phyloP scores from a whole-genome alignment of 1,140 invertebrate species.

The Diachasmimorpha longicaudata region DNA sequence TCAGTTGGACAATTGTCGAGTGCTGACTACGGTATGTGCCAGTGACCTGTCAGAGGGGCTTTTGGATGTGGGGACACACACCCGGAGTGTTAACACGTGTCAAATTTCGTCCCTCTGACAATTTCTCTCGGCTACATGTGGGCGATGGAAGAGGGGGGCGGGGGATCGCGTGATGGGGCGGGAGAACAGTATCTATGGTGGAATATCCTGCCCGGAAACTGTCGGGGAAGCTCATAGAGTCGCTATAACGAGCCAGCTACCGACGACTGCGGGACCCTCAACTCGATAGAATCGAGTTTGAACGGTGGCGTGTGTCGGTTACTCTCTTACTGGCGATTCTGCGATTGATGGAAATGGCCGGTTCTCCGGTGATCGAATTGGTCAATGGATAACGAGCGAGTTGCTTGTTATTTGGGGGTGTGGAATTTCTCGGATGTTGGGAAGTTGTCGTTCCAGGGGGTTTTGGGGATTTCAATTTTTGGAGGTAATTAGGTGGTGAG shows the following conservation, averaged over 20 bases:
- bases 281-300: neutral
- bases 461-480: no score
- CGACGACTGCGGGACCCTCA: neutral
- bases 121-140: neutral
- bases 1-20: neutral
- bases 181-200: neutral
- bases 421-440: neutral
- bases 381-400: slow-evolving; percentile 18
- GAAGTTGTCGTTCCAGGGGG: no score
- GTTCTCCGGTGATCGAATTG: slow-evolving; percentile 4
- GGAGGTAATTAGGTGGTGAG: no score
- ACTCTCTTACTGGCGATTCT: neutral
- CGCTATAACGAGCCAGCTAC: neutral
- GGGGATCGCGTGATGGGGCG: neutral
- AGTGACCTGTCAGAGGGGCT: neutral
- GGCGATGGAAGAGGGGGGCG: neutral
- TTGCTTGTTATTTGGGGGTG: neutral
- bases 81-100: slow-evolving; percentile 14
- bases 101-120: slow-evolving; percentile 21
- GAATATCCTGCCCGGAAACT: neutral
- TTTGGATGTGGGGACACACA: neutral
- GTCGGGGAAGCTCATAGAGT: neutral
- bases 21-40: slow-evolving; percentile 4
- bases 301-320: neutral
- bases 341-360: neutral